Percentiles rank a stretch among this genome's conserved stretches.
phyloP scores from a whole-genome alignment of 1,140 invertebrate genomes.

The Andricus grossulariae region DNA sequence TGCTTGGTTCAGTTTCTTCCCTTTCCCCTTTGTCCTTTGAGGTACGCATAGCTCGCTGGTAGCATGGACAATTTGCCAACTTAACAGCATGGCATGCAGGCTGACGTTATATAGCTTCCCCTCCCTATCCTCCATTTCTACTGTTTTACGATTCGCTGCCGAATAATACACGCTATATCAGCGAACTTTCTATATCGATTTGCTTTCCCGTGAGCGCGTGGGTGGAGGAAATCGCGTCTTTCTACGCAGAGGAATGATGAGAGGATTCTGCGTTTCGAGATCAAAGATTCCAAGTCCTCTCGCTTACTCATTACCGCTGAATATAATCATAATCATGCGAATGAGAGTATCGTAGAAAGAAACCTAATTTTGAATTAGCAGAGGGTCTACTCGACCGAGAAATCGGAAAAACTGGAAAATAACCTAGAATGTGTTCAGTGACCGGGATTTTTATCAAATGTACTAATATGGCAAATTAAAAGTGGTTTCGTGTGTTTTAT shows the following conservation, averaged over 20 bases:
- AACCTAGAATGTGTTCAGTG: too few species aligned
- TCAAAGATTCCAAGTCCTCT: not conserved
- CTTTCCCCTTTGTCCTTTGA: not conserved
- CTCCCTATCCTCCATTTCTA: conserved; percentile 13
- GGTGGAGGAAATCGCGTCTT: not conserved
- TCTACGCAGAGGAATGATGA: not conserved
- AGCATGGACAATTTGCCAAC: conserved; percentile 5
- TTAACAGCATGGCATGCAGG: not conserved
- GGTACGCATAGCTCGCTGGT: not conserved
- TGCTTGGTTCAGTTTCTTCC: not conserved
- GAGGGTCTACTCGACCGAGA: too few species aligned
- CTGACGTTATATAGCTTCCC: not conserved
- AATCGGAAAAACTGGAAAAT: too few species aligned
- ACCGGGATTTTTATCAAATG: too few species aligned
- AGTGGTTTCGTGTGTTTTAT: too few species aligned
- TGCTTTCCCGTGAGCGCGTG: conserved; percentile 27
- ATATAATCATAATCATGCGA: not conserved
- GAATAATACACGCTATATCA: conserved; percentile 39
- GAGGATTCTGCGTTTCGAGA: not conserved
- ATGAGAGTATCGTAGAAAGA: not conserved
- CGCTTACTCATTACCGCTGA: not conserved
- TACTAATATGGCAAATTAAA: too few species aligned
- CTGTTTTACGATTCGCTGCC: conserved; percentile 36
- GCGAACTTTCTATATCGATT: conserved; percentile 48
- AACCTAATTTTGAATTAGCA: not conserved